Conservation (phyloP, 2,888 invertebrate genomes). For the Synergus umbraculus region DNA sequence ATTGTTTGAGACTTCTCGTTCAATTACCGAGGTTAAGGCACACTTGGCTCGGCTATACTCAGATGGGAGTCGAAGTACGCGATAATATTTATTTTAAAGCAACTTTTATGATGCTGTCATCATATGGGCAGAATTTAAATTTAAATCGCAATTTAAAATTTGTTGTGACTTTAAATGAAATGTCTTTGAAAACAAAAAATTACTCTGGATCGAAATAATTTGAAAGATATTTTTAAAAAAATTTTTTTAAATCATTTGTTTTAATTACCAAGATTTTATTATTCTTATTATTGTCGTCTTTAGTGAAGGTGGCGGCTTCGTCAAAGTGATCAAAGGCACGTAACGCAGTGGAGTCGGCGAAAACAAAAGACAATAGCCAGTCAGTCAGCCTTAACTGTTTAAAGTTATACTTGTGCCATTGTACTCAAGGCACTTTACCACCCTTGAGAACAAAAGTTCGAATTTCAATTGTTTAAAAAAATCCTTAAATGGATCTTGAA, state of each 20-base stretch:
- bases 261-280: constrained; percentile 42
- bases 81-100: too few relatives aligned
- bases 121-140: too few relatives aligned
- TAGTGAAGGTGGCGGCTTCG: constrained; percentile 57
- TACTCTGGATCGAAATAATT: background rate
- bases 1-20: too few relatives aligned
- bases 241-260: constrained; percentile 37
- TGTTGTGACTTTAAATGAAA: too few relatives aligned
- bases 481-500: background rate
- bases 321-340: constrained; percentile 61
- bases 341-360: constrained; percentile 48
- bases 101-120: too few relatives aligned
- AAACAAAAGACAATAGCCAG: constrained; percentile 52
- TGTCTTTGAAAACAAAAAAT: background rate
- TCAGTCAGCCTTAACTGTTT: constrained; percentile 43
- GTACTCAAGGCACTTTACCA: constrained; percentile 38
- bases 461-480: background rate
- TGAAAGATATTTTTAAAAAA: background rate
- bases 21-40: too few relatives aligned
- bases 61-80: too few relatives aligned
- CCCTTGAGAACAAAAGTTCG: background rate
- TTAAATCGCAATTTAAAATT: too few relatives aligned
- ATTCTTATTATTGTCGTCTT: constrained; percentile 46
- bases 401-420: constrained; percentile 50
- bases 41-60: too few relatives aligned